phyloP scores from a whole-genome alignment of 2,113 vertebrate species.

The Brachirus orientalis region DNA sequence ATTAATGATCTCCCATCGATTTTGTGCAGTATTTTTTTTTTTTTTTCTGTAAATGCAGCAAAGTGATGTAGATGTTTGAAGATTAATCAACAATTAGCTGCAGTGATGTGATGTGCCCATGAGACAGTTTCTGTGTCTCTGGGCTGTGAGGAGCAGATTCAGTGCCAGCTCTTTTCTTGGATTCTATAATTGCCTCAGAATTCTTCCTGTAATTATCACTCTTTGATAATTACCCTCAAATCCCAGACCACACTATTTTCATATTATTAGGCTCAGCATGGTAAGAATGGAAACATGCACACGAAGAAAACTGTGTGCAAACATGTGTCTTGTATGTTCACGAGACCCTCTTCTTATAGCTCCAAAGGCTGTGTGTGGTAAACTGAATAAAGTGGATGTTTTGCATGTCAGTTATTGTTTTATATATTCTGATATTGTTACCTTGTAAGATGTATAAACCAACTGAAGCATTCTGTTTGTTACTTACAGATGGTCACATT shows the following conservation, averaged over 20 bases:
- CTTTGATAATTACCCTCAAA: slow-evolving; percentile 52
- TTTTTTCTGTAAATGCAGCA: background rate
- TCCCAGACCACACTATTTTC: slow-evolving; percentile 37
- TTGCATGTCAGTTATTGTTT: too few relatives aligned
- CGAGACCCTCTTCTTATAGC: too few relatives aligned
- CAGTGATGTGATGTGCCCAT: slow-evolving; percentile 13
- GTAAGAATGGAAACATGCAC: slow-evolving; percentile 1
- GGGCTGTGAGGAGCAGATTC: slow-evolving; percentile 32
- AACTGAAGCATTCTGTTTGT: background rate
- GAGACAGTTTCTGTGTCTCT: slow-evolving; percentile 33
- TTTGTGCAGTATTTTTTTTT: background rate
- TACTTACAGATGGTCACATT: slow-evolving; percentile 9
- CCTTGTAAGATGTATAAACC: too few relatives aligned
- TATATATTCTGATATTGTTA: too few relatives aligned
- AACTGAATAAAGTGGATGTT: background rate
- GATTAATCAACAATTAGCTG: slow-evolving; percentile 63
- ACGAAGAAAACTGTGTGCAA: background rate
- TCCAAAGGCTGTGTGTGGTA: background rate
- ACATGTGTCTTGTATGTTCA: too few relatives aligned
- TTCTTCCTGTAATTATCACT: slow-evolving; percentile 67
- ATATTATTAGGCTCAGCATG: slow-evolving; percentile 32
- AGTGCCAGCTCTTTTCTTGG: slow-evolving; percentile 31
- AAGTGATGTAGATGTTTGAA: slow-evolving; percentile 34
- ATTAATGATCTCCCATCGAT: slow-evolving; percentile 12
- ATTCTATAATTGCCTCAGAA: slow-evolving; percentile 67